Conservation (phyloP, 1,140 invertebrate genomes). For the Steinernema feltiae region DNA sequence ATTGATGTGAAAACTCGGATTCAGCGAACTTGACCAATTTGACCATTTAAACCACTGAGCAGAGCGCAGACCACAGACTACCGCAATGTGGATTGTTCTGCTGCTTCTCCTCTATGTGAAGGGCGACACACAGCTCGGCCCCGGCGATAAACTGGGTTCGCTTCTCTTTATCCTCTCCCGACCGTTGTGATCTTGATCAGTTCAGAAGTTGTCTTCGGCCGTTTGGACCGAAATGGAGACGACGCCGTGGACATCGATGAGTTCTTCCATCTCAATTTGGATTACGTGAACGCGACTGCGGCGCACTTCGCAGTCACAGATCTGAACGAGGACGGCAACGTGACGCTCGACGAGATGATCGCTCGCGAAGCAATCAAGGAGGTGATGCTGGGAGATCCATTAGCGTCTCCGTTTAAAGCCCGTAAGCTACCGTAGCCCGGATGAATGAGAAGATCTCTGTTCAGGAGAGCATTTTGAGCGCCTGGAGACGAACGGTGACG, state of each 20-base stretch:
- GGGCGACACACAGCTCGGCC: not conserved
- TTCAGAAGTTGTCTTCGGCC: not conserved
- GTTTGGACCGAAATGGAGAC: not conserved
- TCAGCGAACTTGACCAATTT: no score
- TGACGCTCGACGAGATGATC: not conserved
- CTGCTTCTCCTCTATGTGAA: not conserved
- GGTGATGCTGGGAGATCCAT: not conserved
- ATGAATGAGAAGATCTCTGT: not conserved
- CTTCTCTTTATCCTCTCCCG: not conserved
- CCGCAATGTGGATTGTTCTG: no score
- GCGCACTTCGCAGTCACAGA: not conserved
- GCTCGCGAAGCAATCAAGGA: not conserved
- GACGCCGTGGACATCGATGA: not conserved
- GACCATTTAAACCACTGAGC: no score
- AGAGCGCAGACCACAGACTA: no score
- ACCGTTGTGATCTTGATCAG: not conserved
- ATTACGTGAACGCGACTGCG: not conserved
- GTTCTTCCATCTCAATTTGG: not conserved
- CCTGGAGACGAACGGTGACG: not conserved
- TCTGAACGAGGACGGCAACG: not conserved
- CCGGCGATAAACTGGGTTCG: not conserved
- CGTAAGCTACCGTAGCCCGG: not conserved
- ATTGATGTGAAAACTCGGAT: no score
- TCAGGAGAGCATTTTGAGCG: not conserved
- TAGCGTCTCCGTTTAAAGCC: not conserved